These are phyloP conservation scores for Cercopithecus mona DNA, from an alignment of 2,113 vertebrate species.

Conservation along the genomic window DNA sequence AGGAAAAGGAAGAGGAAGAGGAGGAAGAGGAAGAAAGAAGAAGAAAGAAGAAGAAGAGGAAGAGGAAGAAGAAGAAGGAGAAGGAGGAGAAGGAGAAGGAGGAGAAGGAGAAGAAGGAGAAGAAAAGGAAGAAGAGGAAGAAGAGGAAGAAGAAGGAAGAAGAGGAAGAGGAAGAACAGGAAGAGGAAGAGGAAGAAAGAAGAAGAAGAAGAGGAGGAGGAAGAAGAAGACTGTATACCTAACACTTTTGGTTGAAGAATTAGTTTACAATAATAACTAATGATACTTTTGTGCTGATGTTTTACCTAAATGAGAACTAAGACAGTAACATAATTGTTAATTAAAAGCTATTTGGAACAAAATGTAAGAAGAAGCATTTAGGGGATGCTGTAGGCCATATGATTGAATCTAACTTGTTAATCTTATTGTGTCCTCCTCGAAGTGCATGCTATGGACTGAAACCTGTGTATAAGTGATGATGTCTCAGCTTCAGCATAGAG, in stretches of 20 bases:
- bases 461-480: not conserved
- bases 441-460: not conserved
- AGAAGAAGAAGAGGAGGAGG: rapidly evolving
- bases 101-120: too few relatives aligned
- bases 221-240: not conserved
- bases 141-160: rapidly evolving
- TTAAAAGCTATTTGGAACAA: not conserved
- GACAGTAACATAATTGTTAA: not conserved
- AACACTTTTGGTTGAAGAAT: not conserved
- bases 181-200: too few relatives aligned
- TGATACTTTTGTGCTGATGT: not conserved
- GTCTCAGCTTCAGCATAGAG: not conserved
- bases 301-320: not conserved
- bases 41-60: rapidly evolving
- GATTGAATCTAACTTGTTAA: not conserved
- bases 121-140: rapidly evolving
- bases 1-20: too few relatives aligned
- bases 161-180: rapidly evolving
- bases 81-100: rapidly evolving
- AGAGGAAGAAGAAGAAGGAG: rapidly evolving
- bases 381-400: not conserved
- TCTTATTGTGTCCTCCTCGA: not conserved
- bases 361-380: not conserved
- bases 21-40: rapidly evolving
- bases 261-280: not conserved